Evolutionary conservation across 2,888 invertebrate species (phyloP), one percentile per base, ranked within the genome.

Genomic region (Epinotia demarniana): DNA sequence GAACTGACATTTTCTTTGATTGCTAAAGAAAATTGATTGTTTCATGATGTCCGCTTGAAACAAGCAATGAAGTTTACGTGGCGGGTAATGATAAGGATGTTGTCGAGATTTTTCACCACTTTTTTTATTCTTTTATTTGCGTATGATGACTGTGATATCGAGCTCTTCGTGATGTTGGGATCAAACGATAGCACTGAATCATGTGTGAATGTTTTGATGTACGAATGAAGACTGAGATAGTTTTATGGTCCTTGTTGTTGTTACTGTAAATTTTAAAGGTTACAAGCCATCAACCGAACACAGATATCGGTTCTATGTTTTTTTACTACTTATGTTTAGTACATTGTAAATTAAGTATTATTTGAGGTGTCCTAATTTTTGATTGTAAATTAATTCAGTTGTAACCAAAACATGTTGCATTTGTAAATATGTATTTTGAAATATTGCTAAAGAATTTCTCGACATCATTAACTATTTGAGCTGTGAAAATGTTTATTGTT

Each of bases 161-260:
- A 60, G 66, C 19, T 69, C 72, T 43, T 39, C 76, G 73, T 73
- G 73, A 62, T 63, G 46, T 68, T 58, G 63, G 27, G 60, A 73
- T 53, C 11, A 16, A 64, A 64, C 63, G 64, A 75, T 57, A 49
- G 72, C 75, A 67, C 67, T 60, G 73, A 76, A 76, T 75, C 75
- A 77, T 78, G 79, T 71, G 77, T 83, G 85, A 83, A 81, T 86
- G 85, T 82, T 82, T 83, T 79, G 80, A 84, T 84, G 89, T 87
- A 89, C 90, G 90, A 85, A 87, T 90, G 92, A 93, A 93, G 93
- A 93, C 92, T 93, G 93, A 93, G 80, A 81, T 87, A 87, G 83
- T 84, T 89, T 86, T 89, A 90, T 85, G 86, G 83, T 85, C 83
- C 84, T 86, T 85, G 84, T 88, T 88, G 84, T 87, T 85, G 83